Conservation (phyloP, 2,113 vertebrate genomes). For the Dasyornis broadbenti region DNA sequence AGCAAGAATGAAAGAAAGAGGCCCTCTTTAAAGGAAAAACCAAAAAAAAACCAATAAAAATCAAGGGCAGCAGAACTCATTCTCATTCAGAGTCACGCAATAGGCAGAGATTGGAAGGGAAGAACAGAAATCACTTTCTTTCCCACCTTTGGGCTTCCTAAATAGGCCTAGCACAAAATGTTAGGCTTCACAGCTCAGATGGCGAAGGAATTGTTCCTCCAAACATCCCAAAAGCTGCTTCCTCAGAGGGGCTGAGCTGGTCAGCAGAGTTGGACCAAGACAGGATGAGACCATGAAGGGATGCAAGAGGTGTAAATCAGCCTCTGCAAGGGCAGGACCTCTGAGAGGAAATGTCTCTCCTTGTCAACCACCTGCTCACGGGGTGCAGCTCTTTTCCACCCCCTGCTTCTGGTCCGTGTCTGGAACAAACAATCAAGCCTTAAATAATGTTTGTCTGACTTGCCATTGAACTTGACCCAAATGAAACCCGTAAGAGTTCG, state of each 20-base stretch:
- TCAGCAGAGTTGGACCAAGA: neutral
- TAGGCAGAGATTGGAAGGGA: neutral
- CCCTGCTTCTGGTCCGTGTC: neutral
- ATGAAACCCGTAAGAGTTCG: neutral
- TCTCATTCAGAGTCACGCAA: neutral
- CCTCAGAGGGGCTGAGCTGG: neutral
- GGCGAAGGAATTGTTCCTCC: neutral
- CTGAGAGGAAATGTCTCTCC: neutral
- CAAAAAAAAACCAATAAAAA: neutral
- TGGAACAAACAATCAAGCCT: neutral
- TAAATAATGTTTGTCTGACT: neutral
- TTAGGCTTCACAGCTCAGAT: neutral
- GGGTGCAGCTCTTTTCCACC: neutral
- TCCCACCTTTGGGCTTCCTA: neutral
- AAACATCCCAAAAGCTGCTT: neutral
- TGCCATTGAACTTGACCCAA: neutral
- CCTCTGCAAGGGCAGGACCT: neutral
- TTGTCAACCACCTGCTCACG: neutral
- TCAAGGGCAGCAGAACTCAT: neutral
- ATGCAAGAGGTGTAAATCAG: neutral
- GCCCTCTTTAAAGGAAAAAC: neutral
- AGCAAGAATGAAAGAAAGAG: neutral
- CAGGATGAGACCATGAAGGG: accelerated
- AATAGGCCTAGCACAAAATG: neutral
- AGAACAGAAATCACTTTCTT: neutral